These are phyloP conservation scores for Chelmon rostratus DNA, from an alignment of 2,797 vertebrate species.

Conservation along the genomic window DNA sequence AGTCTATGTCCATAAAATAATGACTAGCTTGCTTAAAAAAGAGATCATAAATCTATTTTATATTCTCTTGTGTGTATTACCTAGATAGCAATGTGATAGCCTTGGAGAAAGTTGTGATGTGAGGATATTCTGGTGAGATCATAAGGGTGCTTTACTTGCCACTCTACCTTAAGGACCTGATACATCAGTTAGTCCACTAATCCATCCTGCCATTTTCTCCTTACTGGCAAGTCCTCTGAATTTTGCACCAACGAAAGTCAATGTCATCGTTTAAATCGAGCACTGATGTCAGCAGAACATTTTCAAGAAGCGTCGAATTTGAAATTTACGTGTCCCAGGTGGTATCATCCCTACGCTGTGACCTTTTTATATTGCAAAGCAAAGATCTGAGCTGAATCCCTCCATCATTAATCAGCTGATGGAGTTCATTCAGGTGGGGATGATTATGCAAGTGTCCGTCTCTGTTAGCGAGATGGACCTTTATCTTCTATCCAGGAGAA, in stretches of 20 bases:
- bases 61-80: slow-evolving; percentile 79
- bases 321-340: slow-evolving; percentile 53
- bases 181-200: slow-evolving; percentile 64
- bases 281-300: slow-evolving; percentile 74
- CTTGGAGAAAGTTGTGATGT: slow-evolving; percentile 72
- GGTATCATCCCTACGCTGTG: slow-evolving; percentile 58
- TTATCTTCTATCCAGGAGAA: slow-evolving; percentile 72
- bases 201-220: slow-evolving; percentile 61
- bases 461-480: slow-evolving; percentile 62
- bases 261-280: slow-evolving; percentile 63
- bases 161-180: slow-evolving; percentile 82
- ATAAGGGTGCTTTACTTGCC: slow-evolving; percentile 83
- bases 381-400: slow-evolving; percentile 65
- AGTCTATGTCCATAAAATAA: slow-evolving; percentile 73
- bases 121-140: slow-evolving; percentile 69
- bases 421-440: slow-evolving; percentile 65
- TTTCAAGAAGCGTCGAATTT: slow-evolving; percentile 56
- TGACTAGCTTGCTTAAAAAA: slow-evolving; percentile 68
- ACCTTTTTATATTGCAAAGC: slow-evolving; percentile 69
- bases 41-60: slow-evolving; percentile 81
- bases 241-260: slow-evolving; percentile 74
- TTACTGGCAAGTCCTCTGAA: slow-evolving; percentile 64
- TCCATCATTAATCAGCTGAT: slow-evolving; percentile 70
- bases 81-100: slow-evolving; percentile 79
- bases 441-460: slow-evolving; percentile 77